These are phyloP conservation scores for Acronicta aceris DNA, from an alignment of 2,888 invertebrate species.

Conservation along the genomic window DNA sequence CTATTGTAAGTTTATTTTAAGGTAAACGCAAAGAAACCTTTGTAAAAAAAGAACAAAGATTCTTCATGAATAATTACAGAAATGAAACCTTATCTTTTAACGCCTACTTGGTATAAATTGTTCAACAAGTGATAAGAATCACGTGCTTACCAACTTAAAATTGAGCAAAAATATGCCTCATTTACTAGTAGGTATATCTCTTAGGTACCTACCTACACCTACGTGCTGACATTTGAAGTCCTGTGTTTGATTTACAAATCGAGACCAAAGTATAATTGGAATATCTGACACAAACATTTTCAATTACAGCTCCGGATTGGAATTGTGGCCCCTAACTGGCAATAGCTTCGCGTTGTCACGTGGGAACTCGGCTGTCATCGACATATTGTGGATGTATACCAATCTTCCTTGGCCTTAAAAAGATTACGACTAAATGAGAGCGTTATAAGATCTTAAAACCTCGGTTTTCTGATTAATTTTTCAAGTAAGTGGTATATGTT, in stretches of 20 bases:
- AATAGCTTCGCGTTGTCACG: conserved; percentile 19
- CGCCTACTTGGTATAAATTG: no score
- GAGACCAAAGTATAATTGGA: conserved; percentile 31
- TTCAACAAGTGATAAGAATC: no score
- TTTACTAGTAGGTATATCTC: no score
- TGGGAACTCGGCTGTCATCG: conserved; percentile 29
- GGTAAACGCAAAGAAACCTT: no score
- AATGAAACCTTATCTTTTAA: no score
- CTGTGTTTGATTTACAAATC: conserved; percentile 6
- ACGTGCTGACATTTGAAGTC: background rate
- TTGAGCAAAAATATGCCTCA: no score
- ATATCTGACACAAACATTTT: conserved; percentile 48
- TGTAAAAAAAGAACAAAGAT: no score
- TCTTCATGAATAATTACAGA: no score
- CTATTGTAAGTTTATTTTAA: background rate
- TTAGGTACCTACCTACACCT: background rate
- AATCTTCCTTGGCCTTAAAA: background rate
- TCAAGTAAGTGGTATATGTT: no score
- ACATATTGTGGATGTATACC: background rate
- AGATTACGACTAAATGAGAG: background rate
- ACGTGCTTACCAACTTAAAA: no score
- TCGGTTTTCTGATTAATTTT: no score
- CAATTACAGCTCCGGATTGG: conserved; percentile 40
- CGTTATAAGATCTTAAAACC: no score
- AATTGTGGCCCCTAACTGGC: conserved; percentile 36